Evolutionary conservation across 2,113 vertebrate species (phyloP).

Genomic region (Chamaetylas fuelleborni): DNA sequence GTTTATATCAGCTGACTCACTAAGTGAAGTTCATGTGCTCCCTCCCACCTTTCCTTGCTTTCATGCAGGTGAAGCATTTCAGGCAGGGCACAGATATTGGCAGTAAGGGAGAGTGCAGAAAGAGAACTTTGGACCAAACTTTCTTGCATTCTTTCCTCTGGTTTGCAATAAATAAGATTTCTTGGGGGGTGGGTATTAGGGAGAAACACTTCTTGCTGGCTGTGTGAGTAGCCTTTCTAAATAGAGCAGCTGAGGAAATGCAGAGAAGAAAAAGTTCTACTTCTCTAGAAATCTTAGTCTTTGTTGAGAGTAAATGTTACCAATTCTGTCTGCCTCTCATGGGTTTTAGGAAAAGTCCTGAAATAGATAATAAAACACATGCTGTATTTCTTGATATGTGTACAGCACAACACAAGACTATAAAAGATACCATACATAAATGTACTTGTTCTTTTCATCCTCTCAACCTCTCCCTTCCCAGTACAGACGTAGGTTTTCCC

Average conservation of each 20-base stretch:
- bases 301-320: neutral
- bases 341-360: neutral
- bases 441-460: neutral
- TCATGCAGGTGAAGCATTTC: neutral
- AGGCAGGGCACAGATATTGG: neutral
- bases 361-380: neutral
- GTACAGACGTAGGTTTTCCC: neutral
- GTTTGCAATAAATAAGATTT: neutral
- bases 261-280: neutral
- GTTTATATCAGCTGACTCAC: conserved; percentile 30
- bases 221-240: neutral
- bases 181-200: neutral
- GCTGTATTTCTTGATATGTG: neutral
- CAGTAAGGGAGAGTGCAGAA: conserved; percentile 13
- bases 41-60: neutral
- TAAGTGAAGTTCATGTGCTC: neutral
- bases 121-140: neutral
- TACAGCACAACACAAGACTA: neutral
- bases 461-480: neutral
- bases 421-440: neutral
- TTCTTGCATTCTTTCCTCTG: neutral
- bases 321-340: neutral
- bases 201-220: neutral
- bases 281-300: neutral
- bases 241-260: neutral